phyloP scores from a whole-genome alignment of 2,797 vertebrate species.

The Clarias laeviceps region DNA sequence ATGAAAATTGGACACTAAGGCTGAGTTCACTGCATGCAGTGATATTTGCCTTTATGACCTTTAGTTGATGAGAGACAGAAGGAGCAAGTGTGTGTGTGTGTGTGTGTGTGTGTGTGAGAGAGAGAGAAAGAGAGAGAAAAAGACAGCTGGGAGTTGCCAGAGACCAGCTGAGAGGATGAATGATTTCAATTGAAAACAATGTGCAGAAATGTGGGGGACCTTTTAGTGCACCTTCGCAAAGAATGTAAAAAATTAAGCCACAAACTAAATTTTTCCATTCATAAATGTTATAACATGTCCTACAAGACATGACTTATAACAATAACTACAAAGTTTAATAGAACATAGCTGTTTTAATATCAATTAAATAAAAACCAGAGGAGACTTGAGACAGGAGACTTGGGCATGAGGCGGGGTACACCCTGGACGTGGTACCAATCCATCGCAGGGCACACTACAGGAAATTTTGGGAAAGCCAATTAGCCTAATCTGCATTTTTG shows the following conservation, averaged over 20 bases:
- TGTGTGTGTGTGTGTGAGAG: neutral
- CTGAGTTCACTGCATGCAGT: constrained; percentile 44
- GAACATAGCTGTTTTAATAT: neutral
- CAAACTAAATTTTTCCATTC: neutral
- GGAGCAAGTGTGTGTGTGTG: neutral
- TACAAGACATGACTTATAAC: neutral
- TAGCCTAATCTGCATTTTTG: too few species aligned
- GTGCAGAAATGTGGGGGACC: neutral
- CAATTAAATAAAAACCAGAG: neutral
- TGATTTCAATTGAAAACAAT: constrained; percentile 21
- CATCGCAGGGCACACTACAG: too few species aligned
- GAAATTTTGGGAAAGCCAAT: too few species aligned
- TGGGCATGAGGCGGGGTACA: too few species aligned
- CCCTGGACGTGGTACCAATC: too few species aligned
- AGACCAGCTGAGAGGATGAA: constrained; percentile 26
- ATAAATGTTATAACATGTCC: neutral
- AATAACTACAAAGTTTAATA: neutral
- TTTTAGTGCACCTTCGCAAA: neutral
- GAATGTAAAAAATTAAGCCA: neutral
- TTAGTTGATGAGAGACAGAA: constrained; percentile 45
- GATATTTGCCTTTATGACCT: constrained; percentile 55
- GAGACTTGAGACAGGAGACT: too few species aligned
- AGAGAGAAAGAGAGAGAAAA: neutral
- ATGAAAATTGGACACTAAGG: constrained; percentile 55
- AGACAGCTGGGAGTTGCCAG: constrained; percentile 24